Evolutionary conservation across 2,888 invertebrate genomes (phyloP).

Genomic region (Troglohyphantes excavatus): DNA sequence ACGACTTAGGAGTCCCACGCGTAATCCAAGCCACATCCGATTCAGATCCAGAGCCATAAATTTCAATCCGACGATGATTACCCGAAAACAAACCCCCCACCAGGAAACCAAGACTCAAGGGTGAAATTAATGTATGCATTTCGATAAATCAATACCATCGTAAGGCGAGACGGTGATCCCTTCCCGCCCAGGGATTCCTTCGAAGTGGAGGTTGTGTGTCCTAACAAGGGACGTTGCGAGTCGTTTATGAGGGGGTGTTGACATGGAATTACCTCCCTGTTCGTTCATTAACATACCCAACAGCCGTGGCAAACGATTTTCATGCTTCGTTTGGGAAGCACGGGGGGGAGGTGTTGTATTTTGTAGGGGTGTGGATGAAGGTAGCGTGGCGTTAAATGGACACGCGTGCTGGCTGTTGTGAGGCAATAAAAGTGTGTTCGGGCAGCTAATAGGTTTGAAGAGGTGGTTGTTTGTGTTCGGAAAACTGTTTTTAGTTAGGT

Average conservation of each 20-base stretch:
- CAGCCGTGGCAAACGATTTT: slow-evolving; percentile 48
- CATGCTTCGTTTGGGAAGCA: slow-evolving; percentile 30
- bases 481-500: no score
- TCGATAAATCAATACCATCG: slow-evolving; percentile 38
- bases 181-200: no score
- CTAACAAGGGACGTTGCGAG: not conserved
- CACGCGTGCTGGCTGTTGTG: not conserved
- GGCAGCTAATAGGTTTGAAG: not conserved
- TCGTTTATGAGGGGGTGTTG: slow-evolving; percentile 10
- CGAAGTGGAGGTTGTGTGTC: not conserved
- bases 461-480: no score
- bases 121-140: slow-evolving; percentile 38
- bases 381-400: slow-evolving; percentile 33
- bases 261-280: slow-evolving; percentile 31
- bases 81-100: no score
- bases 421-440: not conserved
- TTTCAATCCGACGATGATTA: no score
- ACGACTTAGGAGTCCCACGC: no score
- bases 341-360: not conserved
- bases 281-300: slow-evolving; percentile 65
- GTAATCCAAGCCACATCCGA: no score
- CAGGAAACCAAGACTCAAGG: slow-evolving; percentile 22
- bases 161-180: not conserved
- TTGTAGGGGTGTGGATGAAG: not conserved
- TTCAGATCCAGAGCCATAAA: no score